Percentiles rank a stretch among this genome's conserved stretches.
phyloP scores from a whole-genome alignment of 2,888 invertebrate genomes.

The Stenchaetothrips biformis region DNA sequence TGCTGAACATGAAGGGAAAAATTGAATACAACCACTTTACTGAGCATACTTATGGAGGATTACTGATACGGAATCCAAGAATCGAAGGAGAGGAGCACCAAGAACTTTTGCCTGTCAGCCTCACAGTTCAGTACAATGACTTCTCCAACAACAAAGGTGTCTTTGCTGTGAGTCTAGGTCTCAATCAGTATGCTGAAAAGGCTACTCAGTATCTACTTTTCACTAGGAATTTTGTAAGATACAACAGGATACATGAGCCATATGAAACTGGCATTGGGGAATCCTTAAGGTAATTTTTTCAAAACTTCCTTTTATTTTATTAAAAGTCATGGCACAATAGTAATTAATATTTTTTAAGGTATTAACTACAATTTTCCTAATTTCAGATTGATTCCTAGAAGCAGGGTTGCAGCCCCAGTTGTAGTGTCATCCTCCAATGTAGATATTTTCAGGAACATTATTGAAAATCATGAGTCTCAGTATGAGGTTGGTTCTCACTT shows the following conservation, averaged over 20 bases:
- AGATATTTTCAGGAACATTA: conserved; percentile 80
- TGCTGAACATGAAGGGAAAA: conserved; percentile 68
- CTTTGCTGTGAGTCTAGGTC: conserved; percentile 79
- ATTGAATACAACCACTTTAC: conserved; percentile 88
- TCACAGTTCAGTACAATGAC: conserved; percentile 78
- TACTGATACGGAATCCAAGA: conserved; percentile 73
- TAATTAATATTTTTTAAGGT: too few species aligned
- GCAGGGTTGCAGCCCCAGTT: conserved; percentile 86
- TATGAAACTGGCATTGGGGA: conserved; percentile 58
- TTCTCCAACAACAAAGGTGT: conserved; percentile 84
- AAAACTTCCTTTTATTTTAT: too few species aligned
- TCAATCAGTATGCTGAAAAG: conserved; percentile 78
- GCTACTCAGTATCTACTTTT: conserved; percentile 68
- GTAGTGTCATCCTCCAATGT: conserved; percentile 83
- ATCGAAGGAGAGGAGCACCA: conserved; percentile 34
- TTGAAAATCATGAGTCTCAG: conserved; percentile 82
- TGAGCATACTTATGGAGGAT: conserved; percentile 73
- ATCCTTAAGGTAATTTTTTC: neutral
- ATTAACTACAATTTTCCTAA: neutral
- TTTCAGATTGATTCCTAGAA: conserved; percentile 72
- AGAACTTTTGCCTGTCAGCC: conserved; percentile 56
- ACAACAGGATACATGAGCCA: conserved; percentile 81
- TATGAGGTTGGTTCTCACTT: conserved; percentile 96
- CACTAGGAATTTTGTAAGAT: conserved; percentile 78
- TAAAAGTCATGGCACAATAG: too few species aligned